Base-by-base conservation (phyloP, 2,888 invertebrate species). In the Gari tellinella region DNA sequence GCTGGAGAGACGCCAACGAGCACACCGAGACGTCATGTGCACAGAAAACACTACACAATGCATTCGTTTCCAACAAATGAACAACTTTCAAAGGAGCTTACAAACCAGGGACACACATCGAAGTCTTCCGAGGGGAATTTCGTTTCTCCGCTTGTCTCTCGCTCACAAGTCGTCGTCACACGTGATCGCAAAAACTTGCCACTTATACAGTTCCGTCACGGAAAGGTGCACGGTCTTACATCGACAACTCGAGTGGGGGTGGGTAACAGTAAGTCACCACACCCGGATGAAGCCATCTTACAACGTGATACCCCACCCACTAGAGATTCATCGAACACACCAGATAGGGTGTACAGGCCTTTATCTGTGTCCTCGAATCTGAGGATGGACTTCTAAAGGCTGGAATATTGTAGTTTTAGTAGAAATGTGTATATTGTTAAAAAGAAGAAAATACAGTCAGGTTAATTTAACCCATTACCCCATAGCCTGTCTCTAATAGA, bases 1-100 rank as follows among this genome's bases (percentile, higher is more conserved):
- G 83, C 83, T n/a, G 83, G 83, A 0, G 83, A 83, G 65, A 79
- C 79, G 3, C 80, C 80, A 0, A 78, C 80, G 2, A 69, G 72
- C 14, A 83, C 83, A 4, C 83, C 83, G 15, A 58, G 80, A 40
- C 60, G 72, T 23, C 19, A 41, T 4, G 31, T 31, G 10, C 63
- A 53, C 23, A 48, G 77, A n/a, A 77, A 72, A 61, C 69, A 77
- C 55, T 72, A 65, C 55, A 77, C 77, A 17, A 14, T 72, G 10
- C 72, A 77, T 53, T 64, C 61, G 19, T 77, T 77, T 55, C 77
- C 77, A 15, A 64, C 72, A n/a, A 46, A 61, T 31, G 72, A 77
- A 17, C 67, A 72, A 19, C 62, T 72, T 10, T 48, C 61, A 1
- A 60, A 53, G 25, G 77, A 77, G n/a, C 49, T 72, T n/a, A 45